Evolutionary conservation across 2,113 vertebrate species (phyloP).

Genomic region (Gambusia affinis): DNA sequence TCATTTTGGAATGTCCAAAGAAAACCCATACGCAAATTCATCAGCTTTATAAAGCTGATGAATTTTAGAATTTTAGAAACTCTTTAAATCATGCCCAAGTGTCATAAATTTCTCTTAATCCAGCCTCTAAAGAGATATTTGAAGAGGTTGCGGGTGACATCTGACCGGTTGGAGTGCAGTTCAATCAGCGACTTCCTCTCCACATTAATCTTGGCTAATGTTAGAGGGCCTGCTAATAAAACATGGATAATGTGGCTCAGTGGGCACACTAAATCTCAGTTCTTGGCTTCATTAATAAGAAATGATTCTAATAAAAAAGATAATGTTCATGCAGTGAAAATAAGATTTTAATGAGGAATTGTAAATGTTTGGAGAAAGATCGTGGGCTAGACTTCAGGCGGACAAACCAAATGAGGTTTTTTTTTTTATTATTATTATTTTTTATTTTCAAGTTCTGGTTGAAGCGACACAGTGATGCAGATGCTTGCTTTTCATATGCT

Average conservation of each 20-base stretch:
- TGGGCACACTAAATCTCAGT: constrained; percentile 20
- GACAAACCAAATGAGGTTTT: constrained; percentile 15
- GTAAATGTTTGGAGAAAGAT: constrained; percentile 28
- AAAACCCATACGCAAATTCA: no score
- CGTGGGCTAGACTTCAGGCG: constrained; percentile 2
- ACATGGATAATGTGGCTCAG: constrained; percentile 32
- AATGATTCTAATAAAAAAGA: constrained; percentile 6
- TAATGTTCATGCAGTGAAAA: constrained; percentile 26
- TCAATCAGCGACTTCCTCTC: constrained; percentile 43
- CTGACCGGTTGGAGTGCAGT: constrained; percentile 38
- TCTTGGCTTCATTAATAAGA: constrained; percentile 35
- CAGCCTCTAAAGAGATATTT: not conserved
- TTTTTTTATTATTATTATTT: not conserved
- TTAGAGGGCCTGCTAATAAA: constrained; percentile 40
- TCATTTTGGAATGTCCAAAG: no score
- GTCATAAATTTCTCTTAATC: not conserved
- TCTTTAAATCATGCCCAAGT: not conserved
- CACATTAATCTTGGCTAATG: constrained; percentile 47
- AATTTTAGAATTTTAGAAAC: not conserved
- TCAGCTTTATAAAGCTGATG: not conserved
- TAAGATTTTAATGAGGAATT: constrained; percentile 43
- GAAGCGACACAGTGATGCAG: constrained; percentile 6
- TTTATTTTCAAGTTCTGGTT: constrained; percentile 22
- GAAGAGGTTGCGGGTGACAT: constrained; percentile 30
- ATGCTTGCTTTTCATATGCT: constrained; percentile 11